Percentiles rank a stretch among this genome's conserved stretches.
phyloP scores from a whole-genome alignment of 1,140 invertebrate genomes.

The Berghia stephanieae region DNA sequence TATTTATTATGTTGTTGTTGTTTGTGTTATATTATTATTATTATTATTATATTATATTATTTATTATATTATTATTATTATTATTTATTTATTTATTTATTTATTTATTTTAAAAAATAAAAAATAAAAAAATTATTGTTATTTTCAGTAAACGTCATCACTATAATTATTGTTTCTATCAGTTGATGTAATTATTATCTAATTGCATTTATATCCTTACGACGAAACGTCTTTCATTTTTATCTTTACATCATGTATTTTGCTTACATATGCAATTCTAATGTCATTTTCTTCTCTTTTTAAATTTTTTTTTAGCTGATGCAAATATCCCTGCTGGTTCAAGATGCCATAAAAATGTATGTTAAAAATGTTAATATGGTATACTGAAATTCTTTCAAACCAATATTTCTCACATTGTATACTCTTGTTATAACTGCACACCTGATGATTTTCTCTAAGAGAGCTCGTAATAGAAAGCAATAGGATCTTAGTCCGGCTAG shows the following conservation, averaged over 20 bases:
- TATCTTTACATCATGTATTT: neutral
- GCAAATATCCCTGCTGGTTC: conserved; percentile 49
- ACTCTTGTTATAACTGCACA: too few relatives aligned
- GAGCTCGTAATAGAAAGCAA: neutral
- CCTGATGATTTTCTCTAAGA: conserved; percentile 3
- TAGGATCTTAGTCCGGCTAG: neutral
- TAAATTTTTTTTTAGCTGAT: conserved; percentile 48
- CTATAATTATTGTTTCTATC: neutral
- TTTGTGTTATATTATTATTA: too few relatives aligned
- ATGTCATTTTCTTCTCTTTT: neutral
- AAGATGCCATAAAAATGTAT: conserved; percentile 51
- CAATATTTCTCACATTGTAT: neutral
- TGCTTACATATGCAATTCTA: neutral
- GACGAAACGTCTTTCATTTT: neutral
- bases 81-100: too few relatives aligned
- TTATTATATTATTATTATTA: too few relatives aligned
- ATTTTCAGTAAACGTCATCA: neutral
- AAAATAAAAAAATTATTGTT: neutral
- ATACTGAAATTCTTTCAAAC: conserved; percentile 1
- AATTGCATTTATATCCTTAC: too few relatives aligned
- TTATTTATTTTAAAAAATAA: too few relatives aligned
- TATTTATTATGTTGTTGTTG: too few relatives aligned
- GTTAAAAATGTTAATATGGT: conserved; percentile 10
- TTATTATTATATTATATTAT: too few relatives aligned
- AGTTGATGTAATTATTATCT: too few relatives aligned